Evolutionary conservation across 1,140 invertebrate species (phyloP).

Genomic region (Rhagoletis zephyria): DNA sequence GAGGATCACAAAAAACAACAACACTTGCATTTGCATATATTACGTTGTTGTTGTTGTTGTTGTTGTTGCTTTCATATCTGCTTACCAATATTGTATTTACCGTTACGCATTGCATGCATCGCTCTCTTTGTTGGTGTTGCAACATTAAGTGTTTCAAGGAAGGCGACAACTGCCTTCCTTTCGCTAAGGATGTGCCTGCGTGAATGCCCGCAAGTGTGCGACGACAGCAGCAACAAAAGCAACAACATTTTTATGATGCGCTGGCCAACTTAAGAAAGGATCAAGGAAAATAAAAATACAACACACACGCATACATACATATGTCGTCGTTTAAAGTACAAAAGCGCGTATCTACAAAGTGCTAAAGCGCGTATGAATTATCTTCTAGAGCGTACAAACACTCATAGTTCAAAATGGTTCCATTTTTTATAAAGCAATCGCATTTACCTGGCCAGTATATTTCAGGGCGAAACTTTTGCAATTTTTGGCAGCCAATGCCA

Average conservation of each 20-base stretch:
- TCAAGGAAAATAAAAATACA: neutral
- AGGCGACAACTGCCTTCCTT: conserved; percentile 48
- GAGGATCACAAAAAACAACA: neutral
- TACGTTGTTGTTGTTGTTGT: neutral
- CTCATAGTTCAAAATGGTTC: no score
- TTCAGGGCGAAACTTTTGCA: no score
- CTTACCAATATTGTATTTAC: neutral
- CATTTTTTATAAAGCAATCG: no score
- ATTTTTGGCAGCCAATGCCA: no score
- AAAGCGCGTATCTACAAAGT: no score
- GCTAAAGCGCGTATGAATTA: no score
- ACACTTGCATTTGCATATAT: neutral
- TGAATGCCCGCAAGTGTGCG: conserved; percentile 30
- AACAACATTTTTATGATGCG: neutral
- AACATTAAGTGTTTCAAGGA: conserved; percentile 50
- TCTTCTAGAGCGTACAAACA: no score
- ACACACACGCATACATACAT: no score
- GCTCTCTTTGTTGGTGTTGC: neutral
- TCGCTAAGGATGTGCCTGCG: conserved; percentile 16
- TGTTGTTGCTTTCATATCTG: neutral
- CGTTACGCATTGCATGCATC: neutral
- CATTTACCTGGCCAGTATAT: no score
- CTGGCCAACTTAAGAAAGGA: neutral
- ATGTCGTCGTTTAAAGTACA: no score
- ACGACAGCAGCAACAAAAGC: neutral